phyloP scores from a whole-genome alignment of 2,797 vertebrate species.

The Hyperoplus lanceolatus region DNA sequence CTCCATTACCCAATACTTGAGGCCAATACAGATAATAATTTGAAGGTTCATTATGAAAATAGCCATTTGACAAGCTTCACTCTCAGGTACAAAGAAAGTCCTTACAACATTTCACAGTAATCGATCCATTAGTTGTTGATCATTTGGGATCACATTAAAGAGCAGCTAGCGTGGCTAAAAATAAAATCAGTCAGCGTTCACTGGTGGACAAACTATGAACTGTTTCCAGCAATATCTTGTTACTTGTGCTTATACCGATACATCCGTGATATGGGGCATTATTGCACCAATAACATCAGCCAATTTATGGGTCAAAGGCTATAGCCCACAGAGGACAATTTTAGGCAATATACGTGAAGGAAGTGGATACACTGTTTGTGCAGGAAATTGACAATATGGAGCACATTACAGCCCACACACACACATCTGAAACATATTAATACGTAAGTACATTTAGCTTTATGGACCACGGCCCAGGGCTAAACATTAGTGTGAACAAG shows the following conservation, averaged over 20 bases:
- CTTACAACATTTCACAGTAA: neutral
- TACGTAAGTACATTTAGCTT: conserved; percentile 51
- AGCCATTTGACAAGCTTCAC: neutral
- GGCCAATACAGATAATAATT: neutral
- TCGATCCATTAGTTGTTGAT: neutral
- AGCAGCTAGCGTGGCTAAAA: neutral
- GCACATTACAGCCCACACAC: conserved; percentile 51
- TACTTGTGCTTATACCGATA: neutral
- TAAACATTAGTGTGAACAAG: conserved; percentile 51
- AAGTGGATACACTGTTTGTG: conserved; percentile 35
- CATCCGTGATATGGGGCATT: conserved; percentile 2
- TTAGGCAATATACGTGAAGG: neutral
- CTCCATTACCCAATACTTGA: neutral
- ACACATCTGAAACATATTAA: conserved; percentile 62
- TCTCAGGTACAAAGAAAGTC: too few species aligned
- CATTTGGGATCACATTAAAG: neutral
- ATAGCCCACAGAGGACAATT: too few species aligned
- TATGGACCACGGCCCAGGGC: conserved; percentile 40
- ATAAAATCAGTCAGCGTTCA: neutral
- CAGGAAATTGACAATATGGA: conserved; percentile 57
- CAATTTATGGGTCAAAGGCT: neutral
- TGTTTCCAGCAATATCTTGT: neutral
- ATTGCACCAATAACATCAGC: neutral
- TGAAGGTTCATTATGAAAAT: neutral
- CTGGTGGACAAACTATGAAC: neutral